Conservation (phyloP, 2,113 vertebrate genomes). For the Nerophis lumbriciformis region DNA sequence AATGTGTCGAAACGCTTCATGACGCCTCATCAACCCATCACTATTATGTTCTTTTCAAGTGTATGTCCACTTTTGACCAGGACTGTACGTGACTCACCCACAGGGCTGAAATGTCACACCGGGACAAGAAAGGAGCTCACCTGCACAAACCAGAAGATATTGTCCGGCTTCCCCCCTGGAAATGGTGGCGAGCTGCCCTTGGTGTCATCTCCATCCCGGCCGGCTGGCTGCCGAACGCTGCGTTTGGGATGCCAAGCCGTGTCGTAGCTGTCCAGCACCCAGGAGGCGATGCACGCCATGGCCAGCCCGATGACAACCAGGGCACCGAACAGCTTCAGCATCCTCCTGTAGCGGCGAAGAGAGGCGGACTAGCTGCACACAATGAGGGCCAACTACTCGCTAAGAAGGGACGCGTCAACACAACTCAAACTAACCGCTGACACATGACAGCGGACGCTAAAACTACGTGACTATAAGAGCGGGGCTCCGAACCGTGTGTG, state of each 20-base stretch:
- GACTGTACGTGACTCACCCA: too few relatives aligned
- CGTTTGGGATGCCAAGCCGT: slow-evolving; percentile 63
- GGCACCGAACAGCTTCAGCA: slow-evolving; percentile 63
- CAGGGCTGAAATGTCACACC: too few relatives aligned
- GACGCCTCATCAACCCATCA: too few relatives aligned
- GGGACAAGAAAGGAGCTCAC: slow-evolving; percentile 51
- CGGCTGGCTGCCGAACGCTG: slow-evolving; percentile 36
- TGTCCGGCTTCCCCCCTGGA: slow-evolving; percentile 65
- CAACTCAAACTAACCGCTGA: slow-evolving; percentile 27
- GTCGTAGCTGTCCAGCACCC: slow-evolving; percentile 75
- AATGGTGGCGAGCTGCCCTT: slow-evolving; percentile 45
- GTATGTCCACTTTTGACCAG: too few relatives aligned
- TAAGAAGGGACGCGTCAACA: slow-evolving; percentile 20
- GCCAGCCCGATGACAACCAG: slow-evolving; percentile 71
- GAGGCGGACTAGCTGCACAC: slow-evolving; percentile 40
- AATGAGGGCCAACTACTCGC: slow-evolving; percentile 32
- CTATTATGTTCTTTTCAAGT: too few relatives aligned
- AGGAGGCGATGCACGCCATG: slow-evolving; percentile 67
- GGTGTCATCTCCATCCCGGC: slow-evolving; percentile 18
- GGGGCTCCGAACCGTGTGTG: slow-evolving; percentile 44
- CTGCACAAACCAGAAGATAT: slow-evolving; percentile 84
- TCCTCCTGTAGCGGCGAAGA: slow-evolving; percentile 59
- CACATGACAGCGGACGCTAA: neutral
- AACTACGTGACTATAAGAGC: slow-evolving; percentile 48
- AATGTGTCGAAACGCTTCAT: too few relatives aligned